These are phyloP conservation scores for Percina caprodes DNA, from an alignment of 2,113 vertebrate genomes.

Conservation along the genomic window DNA sequence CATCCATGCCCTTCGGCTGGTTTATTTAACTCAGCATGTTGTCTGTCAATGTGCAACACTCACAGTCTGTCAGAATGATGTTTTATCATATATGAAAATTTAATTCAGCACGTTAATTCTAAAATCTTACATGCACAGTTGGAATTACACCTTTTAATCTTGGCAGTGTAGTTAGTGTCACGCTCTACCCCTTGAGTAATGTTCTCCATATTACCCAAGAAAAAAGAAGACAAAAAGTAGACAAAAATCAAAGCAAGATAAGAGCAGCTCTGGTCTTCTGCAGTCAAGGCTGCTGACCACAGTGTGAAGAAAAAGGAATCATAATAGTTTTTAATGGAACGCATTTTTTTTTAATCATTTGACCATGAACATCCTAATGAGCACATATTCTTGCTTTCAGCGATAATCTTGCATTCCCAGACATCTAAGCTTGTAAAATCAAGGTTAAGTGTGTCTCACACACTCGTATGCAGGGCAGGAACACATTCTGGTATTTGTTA, in stretches of 20 bases:
- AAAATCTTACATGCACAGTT: background rate
- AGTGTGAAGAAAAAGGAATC: background rate
- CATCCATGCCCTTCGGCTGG: slow-evolving; percentile 26
- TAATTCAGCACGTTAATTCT: background rate
- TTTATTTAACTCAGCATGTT: slow-evolving; percentile 26
- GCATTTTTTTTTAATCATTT: background rate
- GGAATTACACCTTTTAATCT: background rate
- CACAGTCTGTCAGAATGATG: background rate
- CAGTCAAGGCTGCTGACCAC: background rate
- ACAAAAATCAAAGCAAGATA: slow-evolving; percentile 8
- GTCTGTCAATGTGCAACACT: slow-evolving; percentile 13
- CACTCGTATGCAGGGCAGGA: background rate
- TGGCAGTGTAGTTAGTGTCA: background rate
- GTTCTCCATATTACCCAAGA: background rate
- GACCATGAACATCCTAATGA: slow-evolving; percentile 3
- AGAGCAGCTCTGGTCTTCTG: background rate
- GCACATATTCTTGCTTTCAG: slow-evolving; percentile 15
- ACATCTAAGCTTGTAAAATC: slow-evolving; percentile 16
- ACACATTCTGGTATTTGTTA: background rate
- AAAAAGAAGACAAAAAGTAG: background rate
- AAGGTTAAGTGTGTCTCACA: slow-evolving; percentile 13
- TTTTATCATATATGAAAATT: slow-evolving; percentile 12
- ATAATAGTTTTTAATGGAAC: background rate
- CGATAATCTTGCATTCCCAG: slow-evolving; percentile 7
- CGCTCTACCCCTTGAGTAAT: background rate